These are phyloP conservation scores for Bruchidius siliquastri DNA, from an alignment of 2,888 invertebrate genomes.

Conservation along the genomic window DNA sequence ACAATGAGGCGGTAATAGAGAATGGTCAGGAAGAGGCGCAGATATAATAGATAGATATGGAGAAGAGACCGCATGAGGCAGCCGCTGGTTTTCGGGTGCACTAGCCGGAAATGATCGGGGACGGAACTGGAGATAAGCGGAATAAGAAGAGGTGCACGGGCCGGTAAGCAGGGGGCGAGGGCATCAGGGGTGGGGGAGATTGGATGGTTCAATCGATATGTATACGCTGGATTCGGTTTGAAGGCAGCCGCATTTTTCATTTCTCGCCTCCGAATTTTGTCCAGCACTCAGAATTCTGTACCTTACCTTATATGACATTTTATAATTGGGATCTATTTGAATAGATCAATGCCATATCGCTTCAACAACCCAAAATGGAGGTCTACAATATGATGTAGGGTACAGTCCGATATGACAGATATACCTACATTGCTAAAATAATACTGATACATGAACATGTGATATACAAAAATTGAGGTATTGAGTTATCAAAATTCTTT, in stretches of 20 bases:
- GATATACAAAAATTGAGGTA: too few species aligned
- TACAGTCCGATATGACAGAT: too few species aligned
- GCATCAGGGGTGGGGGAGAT: not conserved
- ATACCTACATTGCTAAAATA: too few species aligned
- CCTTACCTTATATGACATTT: too few species aligned
- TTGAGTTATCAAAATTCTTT: too few species aligned
- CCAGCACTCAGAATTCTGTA: too few species aligned
- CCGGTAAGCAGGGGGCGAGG: not conserved
- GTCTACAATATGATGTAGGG: too few species aligned
- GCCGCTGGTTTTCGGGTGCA: constrained; percentile 48
- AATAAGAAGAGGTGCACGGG: constrained; percentile 41
- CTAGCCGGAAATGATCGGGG: constrained; percentile 47
- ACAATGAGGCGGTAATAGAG: constrained; percentile 8
- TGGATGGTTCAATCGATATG: not conserved
- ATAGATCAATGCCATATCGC: too few species aligned
- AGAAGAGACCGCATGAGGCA: constrained; percentile 31
- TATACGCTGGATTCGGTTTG: not conserved
- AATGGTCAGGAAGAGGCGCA: constrained; percentile 3
- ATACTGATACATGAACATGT: too few species aligned
- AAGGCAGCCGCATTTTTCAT: not conserved
- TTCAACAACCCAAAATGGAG: too few species aligned
- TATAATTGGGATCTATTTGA: too few species aligned
- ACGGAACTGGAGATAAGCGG: constrained; percentile 48
- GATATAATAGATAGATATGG: constrained; percentile 33
- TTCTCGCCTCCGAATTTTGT: not conserved